Conservation (phyloP, 2,888 invertebrate species). For the Stictocephala bisonia region DNA sequence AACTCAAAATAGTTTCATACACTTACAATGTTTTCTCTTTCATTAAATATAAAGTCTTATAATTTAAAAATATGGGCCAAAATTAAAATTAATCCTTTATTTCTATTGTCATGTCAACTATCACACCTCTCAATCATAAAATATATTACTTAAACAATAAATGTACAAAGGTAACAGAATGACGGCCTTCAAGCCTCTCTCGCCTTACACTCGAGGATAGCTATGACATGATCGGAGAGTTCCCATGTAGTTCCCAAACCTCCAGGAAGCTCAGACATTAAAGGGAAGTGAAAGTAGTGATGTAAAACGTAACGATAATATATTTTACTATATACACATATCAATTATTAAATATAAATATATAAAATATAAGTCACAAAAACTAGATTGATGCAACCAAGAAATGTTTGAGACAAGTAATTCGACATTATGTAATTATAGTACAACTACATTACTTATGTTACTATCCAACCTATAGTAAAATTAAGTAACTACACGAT, state of each 20-base stretch:
- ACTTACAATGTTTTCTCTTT: too few relatives aligned
- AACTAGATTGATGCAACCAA: neutral
- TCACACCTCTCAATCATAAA: conserved; percentile 31
- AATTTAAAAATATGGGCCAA: neutral
- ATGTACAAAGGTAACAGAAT: conserved; percentile 41
- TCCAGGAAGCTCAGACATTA: conserved; percentile 13
- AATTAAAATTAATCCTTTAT: conserved; percentile 10
- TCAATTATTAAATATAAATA: conserved; percentile 23
- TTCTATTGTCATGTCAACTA: conserved; percentile 39
- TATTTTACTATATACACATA: conserved; percentile 27
- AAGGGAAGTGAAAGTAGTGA: conserved; percentile 7
- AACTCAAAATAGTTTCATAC: too few relatives aligned
- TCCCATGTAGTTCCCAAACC: neutral
- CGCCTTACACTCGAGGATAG: neutral
- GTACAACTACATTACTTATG: too few relatives aligned
- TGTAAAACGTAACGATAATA: too few relatives aligned
- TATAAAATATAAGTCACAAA: conserved; percentile 17
- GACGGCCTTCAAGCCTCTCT: neutral
- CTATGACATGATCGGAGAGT: conserved; percentile 21
- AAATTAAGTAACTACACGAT: too few relatives aligned
- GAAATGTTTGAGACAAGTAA: too few relatives aligned
- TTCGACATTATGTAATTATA: too few relatives aligned
- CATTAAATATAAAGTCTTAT: too few relatives aligned
- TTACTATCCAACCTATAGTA: too few relatives aligned
- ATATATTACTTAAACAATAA: conserved; percentile 37